These are phyloP conservation scores for Therioaphis trifolii DNA, from an alignment of 2,888 invertebrate genomes.

Conservation along the genomic window DNA sequence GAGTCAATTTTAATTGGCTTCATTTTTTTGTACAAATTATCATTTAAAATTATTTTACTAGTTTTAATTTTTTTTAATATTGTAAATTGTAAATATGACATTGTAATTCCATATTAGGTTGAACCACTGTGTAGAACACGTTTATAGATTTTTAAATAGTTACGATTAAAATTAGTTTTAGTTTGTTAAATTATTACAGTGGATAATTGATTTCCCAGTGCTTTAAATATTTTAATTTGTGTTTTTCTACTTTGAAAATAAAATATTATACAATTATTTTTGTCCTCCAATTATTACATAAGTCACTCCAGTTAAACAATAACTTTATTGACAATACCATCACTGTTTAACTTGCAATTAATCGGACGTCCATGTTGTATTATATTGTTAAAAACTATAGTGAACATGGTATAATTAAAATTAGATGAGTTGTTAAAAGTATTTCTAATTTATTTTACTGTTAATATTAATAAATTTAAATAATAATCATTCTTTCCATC, in stretches of 20 bases:
- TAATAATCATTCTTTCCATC: conserved; percentile 19
- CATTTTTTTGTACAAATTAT: conserved; percentile 17
- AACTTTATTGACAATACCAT: too few relatives aligned
- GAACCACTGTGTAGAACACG: conserved; percentile 25
- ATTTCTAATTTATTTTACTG: conserved; percentile 18
- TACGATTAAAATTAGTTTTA: conserved; percentile 5
- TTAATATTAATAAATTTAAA: conserved; percentile 18
- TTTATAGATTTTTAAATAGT: conserved; percentile 37
- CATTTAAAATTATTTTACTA: conserved; percentile 17
- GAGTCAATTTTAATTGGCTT: conserved; percentile 30
- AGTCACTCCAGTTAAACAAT: too few relatives aligned
- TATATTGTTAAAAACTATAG: background rate
- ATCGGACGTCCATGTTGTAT: background rate
- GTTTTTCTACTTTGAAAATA: conserved; percentile 29
- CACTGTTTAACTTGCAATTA: background rate
- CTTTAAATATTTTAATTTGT: background rate
- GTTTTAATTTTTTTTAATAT: conserved; percentile 24
- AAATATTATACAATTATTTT: background rate
- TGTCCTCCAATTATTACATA: background rate
- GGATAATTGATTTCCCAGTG: background rate
- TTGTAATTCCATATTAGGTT: conserved; percentile 39
- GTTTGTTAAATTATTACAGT: conserved; percentile 28
- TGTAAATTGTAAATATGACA: conserved; percentile 36
- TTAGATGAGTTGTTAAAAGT: background rate
- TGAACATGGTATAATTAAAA: background rate